Conservation (phyloP, 2,888 invertebrate species). For the Agrotis puta region DNA sequence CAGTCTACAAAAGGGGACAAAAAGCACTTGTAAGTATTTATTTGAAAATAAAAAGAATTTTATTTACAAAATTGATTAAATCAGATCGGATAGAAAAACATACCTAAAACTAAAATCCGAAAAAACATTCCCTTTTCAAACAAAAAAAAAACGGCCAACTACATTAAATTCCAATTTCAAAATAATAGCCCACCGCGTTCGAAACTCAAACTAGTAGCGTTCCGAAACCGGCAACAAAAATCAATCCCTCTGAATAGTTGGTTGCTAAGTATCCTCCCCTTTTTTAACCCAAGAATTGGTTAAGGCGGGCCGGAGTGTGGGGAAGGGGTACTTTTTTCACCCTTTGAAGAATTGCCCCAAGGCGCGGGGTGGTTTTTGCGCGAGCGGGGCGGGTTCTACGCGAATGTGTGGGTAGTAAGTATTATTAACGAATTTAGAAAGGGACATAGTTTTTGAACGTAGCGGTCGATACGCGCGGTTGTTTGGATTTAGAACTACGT, state of each 20-base stretch:
- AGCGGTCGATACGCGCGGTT: slow-evolving; percentile 71
- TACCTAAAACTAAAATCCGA: slow-evolving; percentile 6
- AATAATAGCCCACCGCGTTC: slow-evolving; percentile 53
- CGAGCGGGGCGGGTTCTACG: slow-evolving; percentile 72
- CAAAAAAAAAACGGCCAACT: slow-evolving; percentile 6
- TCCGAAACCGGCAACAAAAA: slow-evolving; percentile 77
- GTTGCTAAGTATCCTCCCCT: slow-evolving; percentile 90
- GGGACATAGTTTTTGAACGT: slow-evolving; percentile 86
- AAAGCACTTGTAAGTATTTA: too few relatives aligned
- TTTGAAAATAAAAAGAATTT: too few relatives aligned
- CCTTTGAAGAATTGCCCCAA: slow-evolving; percentile 91
- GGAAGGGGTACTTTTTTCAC: slow-evolving; percentile 85
- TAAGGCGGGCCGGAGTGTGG: slow-evolving; percentile 84
- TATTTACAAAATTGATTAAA: not conserved
- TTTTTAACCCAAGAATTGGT: slow-evolving; percentile 90
- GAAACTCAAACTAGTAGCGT: slow-evolving; percentile 66
- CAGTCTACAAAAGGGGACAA: too few relatives aligned
- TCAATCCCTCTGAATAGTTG: slow-evolving; percentile 82
- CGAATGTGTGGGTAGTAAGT: slow-evolving; percentile 84
- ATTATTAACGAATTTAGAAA: slow-evolving; percentile 87
- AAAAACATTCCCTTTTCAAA: not conserved
- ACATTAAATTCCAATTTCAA: slow-evolving; percentile 43
- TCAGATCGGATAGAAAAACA: not conserved
- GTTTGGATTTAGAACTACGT: slow-evolving; percentile 66
- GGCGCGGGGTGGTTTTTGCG: slow-evolving; percentile 84